Conservation (phyloP, 2,888 invertebrate genomes). For the Lasioglossum figueresi region DNA sequence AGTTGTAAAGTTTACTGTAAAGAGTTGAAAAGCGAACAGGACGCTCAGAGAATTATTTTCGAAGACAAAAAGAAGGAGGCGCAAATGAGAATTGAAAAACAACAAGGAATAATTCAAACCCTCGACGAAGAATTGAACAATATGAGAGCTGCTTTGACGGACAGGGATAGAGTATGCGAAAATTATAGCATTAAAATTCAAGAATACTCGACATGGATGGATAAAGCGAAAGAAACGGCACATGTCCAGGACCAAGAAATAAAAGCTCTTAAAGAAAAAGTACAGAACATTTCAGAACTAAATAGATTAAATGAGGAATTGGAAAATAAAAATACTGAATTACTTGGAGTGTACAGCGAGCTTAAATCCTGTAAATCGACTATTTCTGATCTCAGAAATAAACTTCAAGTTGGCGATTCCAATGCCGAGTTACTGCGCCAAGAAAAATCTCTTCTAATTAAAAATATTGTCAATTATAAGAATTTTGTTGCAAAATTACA, state of each 20-base stretch:
- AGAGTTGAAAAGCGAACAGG: conserved; percentile 59
- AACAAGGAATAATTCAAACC: conserved; percentile 65
- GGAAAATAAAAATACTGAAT: conserved; percentile 70
- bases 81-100: conserved; percentile 58
- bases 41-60: conserved; percentile 56
- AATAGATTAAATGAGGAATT: conserved; percentile 65
- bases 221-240: conserved; percentile 70
- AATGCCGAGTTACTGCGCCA: conserved; percentile 65
- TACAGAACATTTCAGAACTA: conserved; percentile 55
- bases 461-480: conserved; percentile 69
- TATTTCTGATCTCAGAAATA: conserved; percentile 67
- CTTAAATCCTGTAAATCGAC: conserved; percentile 68
- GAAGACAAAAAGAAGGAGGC: conserved; percentile 59
- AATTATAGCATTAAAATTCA: conserved; percentile 69
- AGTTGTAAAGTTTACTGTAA: conserved; percentile 48
- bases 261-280: conserved; percentile 65
- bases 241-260: conserved; percentile 68
- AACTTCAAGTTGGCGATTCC: conserved; percentile 51
- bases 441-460: conserved; percentile 70
- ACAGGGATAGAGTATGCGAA: conserved; percentile 69
- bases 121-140: conserved; percentile 70
- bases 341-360: conserved; percentile 69
- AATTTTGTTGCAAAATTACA: conserved; percentile 64
- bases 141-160: conserved; percentile 64
- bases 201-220: conserved; percentile 65